Evolutionary conservation across 1,140 invertebrate genomes (phyloP).

Genomic region (Mycetomoellerius zeteki): DNA sequence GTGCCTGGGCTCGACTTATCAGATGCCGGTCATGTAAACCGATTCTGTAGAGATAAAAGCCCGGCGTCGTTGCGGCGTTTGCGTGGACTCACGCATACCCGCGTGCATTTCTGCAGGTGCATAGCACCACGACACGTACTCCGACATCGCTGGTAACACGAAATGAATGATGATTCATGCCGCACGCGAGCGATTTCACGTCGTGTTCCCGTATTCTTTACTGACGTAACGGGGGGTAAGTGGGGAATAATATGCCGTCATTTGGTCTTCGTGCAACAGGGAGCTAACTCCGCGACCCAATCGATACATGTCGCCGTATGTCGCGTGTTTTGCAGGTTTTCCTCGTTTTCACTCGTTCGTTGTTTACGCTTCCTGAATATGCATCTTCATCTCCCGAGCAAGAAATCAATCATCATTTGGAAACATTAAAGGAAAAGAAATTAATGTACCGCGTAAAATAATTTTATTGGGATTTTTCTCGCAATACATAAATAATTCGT

Average conservation of each 20-base stretch:
- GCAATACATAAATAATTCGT: not conserved
- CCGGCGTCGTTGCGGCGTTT: constrained; percentile 67
- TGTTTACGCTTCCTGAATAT: not conserved
- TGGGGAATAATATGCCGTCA: constrained; percentile 82
- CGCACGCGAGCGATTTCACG: constrained; percentile 82
- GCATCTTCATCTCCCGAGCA: constrained; percentile 24
- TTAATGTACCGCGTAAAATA: not conserved
- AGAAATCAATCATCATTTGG: constrained; percentile 6
- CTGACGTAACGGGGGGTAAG: constrained; percentile 74
- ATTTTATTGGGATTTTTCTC: not conserved
- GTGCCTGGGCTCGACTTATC: constrained; percentile 73
- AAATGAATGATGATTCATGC: constrained; percentile 84
- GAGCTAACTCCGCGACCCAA: constrained; percentile 73
- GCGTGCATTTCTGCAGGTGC: constrained; percentile 57
- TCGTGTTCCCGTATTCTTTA: constrained; percentile 78
- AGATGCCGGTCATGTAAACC: constrained; percentile 81
- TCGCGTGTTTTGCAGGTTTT: constrained; percentile 69
- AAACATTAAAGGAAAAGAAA: not conserved
- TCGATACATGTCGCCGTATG: constrained; percentile 76
- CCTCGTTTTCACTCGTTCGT: not conserved
- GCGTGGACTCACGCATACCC: constrained; percentile 56
- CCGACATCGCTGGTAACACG: constrained; percentile 78
- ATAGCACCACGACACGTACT: constrained; percentile 67
- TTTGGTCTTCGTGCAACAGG: constrained; percentile 81
- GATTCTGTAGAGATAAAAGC: constrained; percentile 78